A percentile compares a stretch with the other conserved stretches of the same genome.
These are phyloP conservation scores for Furcula furcula DNA, from an alignment of 2,888 invertebrate species.

Conservation along the genomic window DNA sequence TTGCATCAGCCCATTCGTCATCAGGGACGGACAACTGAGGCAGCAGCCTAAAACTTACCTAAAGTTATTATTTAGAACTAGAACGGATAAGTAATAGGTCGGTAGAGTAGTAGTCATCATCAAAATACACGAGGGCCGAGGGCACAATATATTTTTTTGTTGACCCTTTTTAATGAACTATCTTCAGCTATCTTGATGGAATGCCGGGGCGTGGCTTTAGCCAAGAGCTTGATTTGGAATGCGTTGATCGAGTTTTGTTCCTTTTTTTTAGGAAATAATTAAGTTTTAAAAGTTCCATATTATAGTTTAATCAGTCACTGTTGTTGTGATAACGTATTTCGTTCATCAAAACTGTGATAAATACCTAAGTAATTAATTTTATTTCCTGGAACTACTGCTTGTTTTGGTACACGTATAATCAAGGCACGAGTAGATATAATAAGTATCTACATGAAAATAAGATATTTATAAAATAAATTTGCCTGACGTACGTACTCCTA, in stretches of 20 bases:
- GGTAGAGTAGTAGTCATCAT: too few relatives aligned
- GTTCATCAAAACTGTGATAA: too few relatives aligned
- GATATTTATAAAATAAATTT: slow-evolving; percentile 20
- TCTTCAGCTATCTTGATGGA: slow-evolving; percentile 40
- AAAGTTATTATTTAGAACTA: too few relatives aligned
- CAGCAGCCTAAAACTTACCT: too few relatives aligned
- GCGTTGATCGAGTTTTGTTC: slow-evolving; percentile 34
- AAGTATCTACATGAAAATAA: not conserved
- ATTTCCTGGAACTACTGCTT: too few relatives aligned
- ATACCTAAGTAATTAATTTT: too few relatives aligned
- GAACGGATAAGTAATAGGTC: too few relatives aligned
- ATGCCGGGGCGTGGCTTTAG: slow-evolving; percentile 46
- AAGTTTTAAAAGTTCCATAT: not conserved
- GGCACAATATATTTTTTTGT: slow-evolving; percentile 34
- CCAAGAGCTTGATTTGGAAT: slow-evolving; percentile 37
- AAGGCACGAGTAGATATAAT: not conserved
- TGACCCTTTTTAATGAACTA: slow-evolving; percentile 27
- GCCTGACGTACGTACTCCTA: too few relatives aligned
- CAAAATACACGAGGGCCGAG: slow-evolving; percentile 7
- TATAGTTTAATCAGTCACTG: not conserved
- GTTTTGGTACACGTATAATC: too few relatives aligned
- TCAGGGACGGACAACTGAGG: too few relatives aligned
- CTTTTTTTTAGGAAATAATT: too few relatives aligned
- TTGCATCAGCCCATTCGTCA: too few relatives aligned
- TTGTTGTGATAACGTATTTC: not conserved